These are phyloP conservation scores for Sinelater perroti DNA, from an alignment of 2,888 invertebrate species.

Conservation along the genomic window DNA sequence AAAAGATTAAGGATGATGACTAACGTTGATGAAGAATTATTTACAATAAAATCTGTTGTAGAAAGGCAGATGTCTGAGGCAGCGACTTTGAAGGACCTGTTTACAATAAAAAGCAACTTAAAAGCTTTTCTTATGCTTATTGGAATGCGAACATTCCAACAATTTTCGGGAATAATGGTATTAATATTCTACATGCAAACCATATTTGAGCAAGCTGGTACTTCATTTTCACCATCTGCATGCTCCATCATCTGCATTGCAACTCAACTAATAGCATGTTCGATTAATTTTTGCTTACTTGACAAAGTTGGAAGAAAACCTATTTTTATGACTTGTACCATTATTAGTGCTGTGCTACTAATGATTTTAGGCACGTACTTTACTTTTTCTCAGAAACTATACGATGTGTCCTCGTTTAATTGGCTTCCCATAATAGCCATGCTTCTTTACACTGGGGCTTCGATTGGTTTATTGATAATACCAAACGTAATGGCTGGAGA, in stretches of 20 bases:
- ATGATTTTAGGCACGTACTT: no score
- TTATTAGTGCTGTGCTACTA: no score
- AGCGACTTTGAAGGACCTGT: constrained; percentile 65
- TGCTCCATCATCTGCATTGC: constrained; percentile 59
- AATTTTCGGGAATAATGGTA: constrained; percentile 50
- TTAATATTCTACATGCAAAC: constrained; percentile 51
- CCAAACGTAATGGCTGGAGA: constrained; percentile 48
- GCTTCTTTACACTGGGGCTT: constrained; percentile 25
- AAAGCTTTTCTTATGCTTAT: constrained; percentile 70
- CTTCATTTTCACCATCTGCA: constrained; percentile 48
- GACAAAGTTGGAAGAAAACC: constrained; percentile 59
- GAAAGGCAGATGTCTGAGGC: constrained; percentile 51
- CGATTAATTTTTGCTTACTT: constrained; percentile 46
- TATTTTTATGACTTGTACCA: constrained; percentile 54
- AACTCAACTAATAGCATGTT: constrained; percentile 56
- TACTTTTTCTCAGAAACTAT: constrained; percentile 20
- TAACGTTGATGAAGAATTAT: constrained; percentile 50
- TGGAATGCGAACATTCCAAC: constrained; percentile 58
- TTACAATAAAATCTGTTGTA: constrained; percentile 46
- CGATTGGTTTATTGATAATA: constrained; percentile 45
- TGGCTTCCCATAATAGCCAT: constrained; percentile 44
- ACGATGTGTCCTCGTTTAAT: constrained; percentile 31
- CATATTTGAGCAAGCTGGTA: constrained; percentile 54
- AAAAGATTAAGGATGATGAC: constrained; percentile 44
- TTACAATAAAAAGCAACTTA: constrained; percentile 66